Percentiles rank a stretch among this genome's conserved stretches.
Conservation (phyloP, 1,140 invertebrate species). For the Calephelis virginiensis region DNA sequence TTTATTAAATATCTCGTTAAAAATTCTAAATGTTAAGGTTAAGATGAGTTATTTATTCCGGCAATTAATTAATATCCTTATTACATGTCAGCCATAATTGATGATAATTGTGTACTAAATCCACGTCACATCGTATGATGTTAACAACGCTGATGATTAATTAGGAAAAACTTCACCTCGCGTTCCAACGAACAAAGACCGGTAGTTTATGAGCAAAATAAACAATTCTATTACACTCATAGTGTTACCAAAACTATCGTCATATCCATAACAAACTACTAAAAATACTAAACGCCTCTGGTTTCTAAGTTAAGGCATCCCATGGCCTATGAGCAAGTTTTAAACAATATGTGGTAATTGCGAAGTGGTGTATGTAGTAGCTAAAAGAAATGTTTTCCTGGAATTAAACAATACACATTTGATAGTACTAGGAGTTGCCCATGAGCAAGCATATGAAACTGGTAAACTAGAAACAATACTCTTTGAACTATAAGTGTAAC, state of each 20-base stretch:
- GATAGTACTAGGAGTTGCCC: neutral
- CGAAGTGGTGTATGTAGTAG: neutral
- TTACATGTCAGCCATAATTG: constrained; percentile 18
- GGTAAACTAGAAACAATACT: too few species aligned
- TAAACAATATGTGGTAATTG: neutral
- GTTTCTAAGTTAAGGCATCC: neutral
- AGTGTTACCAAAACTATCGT: constrained; percentile 27
- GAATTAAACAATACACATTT: constrained; percentile 5
- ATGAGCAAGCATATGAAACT: too few species aligned
- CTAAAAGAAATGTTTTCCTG: neutral
- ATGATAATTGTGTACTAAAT: constrained; percentile 16
- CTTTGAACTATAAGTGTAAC: too few species aligned
- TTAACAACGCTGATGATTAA: constrained; percentile 20
- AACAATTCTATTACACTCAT: constrained; percentile 33
- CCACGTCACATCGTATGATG: constrained; percentile 18
- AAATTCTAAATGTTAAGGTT: neutral
- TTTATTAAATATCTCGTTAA: neutral
- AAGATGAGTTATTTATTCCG: neutral
- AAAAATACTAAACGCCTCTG: neutral
- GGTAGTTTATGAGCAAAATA: constrained; percentile 26
- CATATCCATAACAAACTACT: constrained; percentile 33
- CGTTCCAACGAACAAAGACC: constrained; percentile 22
- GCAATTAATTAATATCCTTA: neutral
- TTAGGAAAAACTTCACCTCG: constrained; percentile 16
- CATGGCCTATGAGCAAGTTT: neutral